Percentiles rank a stretch among this genome's conserved stretches.
phyloP scores from a whole-genome alignment of 2,888 invertebrate genomes.

The Clunio marinus region DNA sequence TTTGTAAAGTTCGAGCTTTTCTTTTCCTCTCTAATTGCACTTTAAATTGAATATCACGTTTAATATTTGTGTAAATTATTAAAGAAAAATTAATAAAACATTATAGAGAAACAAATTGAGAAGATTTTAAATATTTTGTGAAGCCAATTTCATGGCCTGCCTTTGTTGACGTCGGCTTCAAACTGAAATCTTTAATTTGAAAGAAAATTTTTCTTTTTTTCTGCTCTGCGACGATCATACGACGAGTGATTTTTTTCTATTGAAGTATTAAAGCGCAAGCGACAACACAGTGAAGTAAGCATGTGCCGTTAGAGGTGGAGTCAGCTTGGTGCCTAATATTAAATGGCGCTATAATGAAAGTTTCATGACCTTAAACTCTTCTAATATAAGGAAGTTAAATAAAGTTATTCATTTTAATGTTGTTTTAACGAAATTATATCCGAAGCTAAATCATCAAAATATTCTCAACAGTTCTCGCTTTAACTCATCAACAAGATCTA shows the following conservation, averaged over 20 bases:
- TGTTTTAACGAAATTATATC: background rate
- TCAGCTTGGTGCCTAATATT: slow-evolving; percentile 16
- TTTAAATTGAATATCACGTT: background rate
- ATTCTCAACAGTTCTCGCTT: too few relatives aligned
- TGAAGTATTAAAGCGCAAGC: slow-evolving; percentile 23
- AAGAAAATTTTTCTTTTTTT: background rate
- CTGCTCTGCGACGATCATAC: too few relatives aligned
- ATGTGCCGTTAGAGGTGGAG: slow-evolving; percentile 27
- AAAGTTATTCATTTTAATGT: too few relatives aligned
- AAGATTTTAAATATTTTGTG: background rate
- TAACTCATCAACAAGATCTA: background rate
- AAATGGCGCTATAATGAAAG: too few relatives aligned
- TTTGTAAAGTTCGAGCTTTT: background rate
- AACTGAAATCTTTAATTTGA: slow-evolving; percentile 7
- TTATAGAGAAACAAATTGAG: background rate
- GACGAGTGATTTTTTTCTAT: too few relatives aligned
- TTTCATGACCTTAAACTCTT: too few relatives aligned
- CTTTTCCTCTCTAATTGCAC: background rate
- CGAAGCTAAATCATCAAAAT: too few relatives aligned
- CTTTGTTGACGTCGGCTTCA: background rate
- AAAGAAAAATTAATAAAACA: background rate
- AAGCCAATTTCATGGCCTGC: background rate
- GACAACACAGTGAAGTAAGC: background rate
- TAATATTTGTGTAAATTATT: background rate
- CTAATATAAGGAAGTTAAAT: too few relatives aligned